These are phyloP conservation scores for Nasonovia ribisnigri DNA, from an alignment of 2,888 invertebrate genomes.

Conservation along the genomic window DNA sequence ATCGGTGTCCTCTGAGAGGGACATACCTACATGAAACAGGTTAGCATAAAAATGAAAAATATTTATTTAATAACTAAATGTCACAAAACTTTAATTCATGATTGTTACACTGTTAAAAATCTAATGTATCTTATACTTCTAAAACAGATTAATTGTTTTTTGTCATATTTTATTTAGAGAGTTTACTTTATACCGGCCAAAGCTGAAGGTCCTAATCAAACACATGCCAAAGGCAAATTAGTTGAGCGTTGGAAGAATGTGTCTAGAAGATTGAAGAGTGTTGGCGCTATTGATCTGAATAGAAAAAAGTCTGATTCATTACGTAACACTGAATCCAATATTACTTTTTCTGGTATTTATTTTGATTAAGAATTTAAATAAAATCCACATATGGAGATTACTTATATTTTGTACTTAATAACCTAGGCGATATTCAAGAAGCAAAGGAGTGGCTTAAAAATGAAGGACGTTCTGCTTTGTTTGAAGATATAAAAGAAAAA, in stretches of 20 bases:
- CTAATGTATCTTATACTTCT: too few species aligned
- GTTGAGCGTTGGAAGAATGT: constrained; percentile 5
- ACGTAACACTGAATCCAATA: background rate
- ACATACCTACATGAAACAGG: too few species aligned
- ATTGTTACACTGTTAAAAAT: too few species aligned
- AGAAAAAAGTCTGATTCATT: constrained; percentile 5
- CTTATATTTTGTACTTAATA: constrained; percentile 2
- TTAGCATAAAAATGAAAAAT: too few species aligned
- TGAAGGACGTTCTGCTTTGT: background rate
- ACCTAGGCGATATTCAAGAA: background rate
- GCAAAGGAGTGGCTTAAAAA: constrained; percentile 10
- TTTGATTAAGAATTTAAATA: constrained; percentile 4
- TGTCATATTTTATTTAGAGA: constrained; percentile 5
- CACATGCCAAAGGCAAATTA: background rate
- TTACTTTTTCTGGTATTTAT: constrained; percentile 10
- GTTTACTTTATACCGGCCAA: constrained; percentile 14
- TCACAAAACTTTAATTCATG: too few species aligned
- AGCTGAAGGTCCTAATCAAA: background rate
- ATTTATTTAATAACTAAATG: too few species aligned
- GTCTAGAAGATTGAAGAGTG: constrained; percentile 13
- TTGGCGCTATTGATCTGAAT: background rate
- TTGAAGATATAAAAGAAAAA: constrained; percentile 12
- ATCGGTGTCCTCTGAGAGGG: too few species aligned
- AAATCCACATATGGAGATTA: background rate
- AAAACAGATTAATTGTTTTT: background rate